Percentiles rank a stretch among this genome's conserved stretches.
Conservation (phyloP, 2,888 invertebrate genomes). For the Mantis religiosa region DNA sequence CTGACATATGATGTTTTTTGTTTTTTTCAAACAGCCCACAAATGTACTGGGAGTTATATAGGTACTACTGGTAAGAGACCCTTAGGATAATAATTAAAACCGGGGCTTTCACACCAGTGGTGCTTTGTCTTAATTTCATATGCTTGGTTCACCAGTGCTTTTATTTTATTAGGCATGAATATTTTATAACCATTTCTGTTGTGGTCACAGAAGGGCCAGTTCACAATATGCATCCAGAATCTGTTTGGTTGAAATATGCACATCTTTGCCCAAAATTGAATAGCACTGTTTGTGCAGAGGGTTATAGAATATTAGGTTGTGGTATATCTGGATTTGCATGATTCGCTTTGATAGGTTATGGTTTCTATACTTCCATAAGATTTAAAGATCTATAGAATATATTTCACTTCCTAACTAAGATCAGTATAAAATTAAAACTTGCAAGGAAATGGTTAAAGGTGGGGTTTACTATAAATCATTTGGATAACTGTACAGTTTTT, state of each 20-base stretch:
- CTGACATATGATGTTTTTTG: conserved; percentile 32
- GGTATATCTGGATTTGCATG: not conserved
- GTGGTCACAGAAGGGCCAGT: conserved; percentile 7
- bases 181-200: conserved; percentile 9
- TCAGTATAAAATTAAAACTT: not conserved
- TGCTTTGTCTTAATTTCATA: conserved; percentile 25
- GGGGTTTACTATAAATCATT: not conserved
- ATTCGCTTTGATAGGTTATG: not conserved
- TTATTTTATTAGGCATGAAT: conserved; percentile 9
- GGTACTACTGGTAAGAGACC: conserved; percentile 50
- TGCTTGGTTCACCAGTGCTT: conserved; percentile 16
- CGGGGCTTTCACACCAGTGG: conserved; percentile 32
- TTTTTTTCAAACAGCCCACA: conserved; percentile 47
- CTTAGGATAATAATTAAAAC: conserved; percentile 27
- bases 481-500: not conserved
- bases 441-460: not conserved
- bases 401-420: not conserved
- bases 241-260: not conserved
- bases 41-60: conserved; percentile 49
- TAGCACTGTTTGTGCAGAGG: not conserved
- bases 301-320: not conserved
- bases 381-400: not conserved
- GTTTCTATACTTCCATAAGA: not conserved
- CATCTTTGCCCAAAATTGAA: not conserved
- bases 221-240: not conserved